These are phyloP conservation scores for Pissodes strobi DNA, from an alignment of 1,140 invertebrate species.

Conservation along the genomic window DNA sequence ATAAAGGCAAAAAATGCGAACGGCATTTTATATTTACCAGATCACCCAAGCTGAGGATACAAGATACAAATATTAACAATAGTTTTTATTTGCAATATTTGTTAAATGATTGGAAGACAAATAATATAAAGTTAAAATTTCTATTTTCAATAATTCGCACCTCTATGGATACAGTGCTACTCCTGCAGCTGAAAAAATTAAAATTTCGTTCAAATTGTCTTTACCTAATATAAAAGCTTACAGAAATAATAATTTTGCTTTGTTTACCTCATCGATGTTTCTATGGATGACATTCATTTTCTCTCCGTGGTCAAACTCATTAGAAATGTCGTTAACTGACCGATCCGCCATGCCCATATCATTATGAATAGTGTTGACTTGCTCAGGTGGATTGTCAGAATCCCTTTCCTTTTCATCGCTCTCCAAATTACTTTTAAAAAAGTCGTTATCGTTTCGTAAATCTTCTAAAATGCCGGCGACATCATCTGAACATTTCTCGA, in stretches of 20 bases:
- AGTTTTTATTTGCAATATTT: too few relatives aligned
- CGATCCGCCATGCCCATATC: neutral
- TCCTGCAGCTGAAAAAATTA: too few relatives aligned
- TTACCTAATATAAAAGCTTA: neutral
- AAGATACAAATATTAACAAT: too few relatives aligned
- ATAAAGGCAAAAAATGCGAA: too few relatives aligned
- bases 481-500: neutral
- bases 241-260: neutral
- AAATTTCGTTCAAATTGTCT: neutral
- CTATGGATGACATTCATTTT: neutral
- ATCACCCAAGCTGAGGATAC: too few relatives aligned
- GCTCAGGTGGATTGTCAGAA: too few relatives aligned
- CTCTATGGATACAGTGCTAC: too few relatives aligned
- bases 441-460: constrained; percentile 7
- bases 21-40: too few relatives aligned
- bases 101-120: too few relatives aligned
- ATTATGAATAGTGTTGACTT: neutral
- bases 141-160: too few relatives aligned
- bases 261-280: neutral
- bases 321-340: neutral
- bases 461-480: constrained; percentile 10
- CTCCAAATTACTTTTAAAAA: constrained; percentile 2
- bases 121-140: too few relatives aligned
- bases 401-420: too few relatives aligned
- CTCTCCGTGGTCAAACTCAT: neutral